A percentile compares a stretch with the other conserved stretches of the same genome.
Evolutionary conservation across 2,113 vertebrate species (phyloP).

Genomic region (Oncorhynchus clarkii): DNA sequence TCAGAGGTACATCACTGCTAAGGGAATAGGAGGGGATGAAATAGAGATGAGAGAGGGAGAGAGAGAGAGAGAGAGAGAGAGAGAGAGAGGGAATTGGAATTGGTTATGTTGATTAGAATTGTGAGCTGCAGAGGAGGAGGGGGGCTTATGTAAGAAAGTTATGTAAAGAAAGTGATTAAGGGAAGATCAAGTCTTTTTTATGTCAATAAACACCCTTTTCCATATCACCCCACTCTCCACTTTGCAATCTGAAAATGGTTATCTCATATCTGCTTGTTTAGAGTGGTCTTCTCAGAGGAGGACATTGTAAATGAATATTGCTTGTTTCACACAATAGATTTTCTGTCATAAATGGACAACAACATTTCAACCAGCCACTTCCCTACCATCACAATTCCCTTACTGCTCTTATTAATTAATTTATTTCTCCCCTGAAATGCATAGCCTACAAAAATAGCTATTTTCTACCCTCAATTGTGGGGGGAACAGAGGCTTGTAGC

Average conservation of each 20-base stretch:
- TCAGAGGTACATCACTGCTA: not conserved
- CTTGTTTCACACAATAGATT: not conserved
- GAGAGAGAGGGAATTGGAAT: not conserved
- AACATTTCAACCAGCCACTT: slow-evolving; percentile 12
- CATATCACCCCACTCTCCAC: slow-evolving; percentile 9
- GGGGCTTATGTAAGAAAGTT: slow-evolving; percentile 40
- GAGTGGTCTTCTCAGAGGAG: not conserved
- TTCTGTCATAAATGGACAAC: not conserved
- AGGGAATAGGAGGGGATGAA: not conserved
- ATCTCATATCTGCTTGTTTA: not conserved
- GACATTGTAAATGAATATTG: not conserved
- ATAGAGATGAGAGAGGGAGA: not conserved
- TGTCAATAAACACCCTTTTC: slow-evolving; percentile 9
- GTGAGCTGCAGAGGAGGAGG: slow-evolving; percentile 3
- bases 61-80: not conserved
- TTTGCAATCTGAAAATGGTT: slow-evolving; percentile 9
- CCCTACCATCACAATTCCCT: slow-evolving; percentile 3
- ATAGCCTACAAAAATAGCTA: not conserved
- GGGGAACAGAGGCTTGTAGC: not conserved
- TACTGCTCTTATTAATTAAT: slow-evolving; percentile 36
- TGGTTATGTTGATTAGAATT: slow-evolving; percentile 57
- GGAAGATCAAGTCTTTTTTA: slow-evolving; percentile 29
- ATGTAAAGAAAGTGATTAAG: slow-evolving; percentile 31
- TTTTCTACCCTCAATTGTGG: slow-evolving; percentile 20
- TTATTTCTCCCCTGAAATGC: slow-evolving; percentile 25